Base-by-base conservation (phyloP, 2,797 vertebrate species). In the Sebastiscus albofasciatus region DNA sequence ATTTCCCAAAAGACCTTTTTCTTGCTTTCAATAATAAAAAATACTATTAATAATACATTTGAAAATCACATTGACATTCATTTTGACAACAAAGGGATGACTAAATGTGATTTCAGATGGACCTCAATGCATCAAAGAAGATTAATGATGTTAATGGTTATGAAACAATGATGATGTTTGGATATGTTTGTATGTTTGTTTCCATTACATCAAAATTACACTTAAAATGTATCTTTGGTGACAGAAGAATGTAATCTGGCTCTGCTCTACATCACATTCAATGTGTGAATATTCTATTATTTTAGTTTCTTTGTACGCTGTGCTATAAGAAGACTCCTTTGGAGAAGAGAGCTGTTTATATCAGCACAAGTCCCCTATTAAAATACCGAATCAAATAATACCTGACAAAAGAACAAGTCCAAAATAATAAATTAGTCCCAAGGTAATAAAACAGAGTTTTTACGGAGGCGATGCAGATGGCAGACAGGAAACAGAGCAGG, bases 131-230 rank as follows among this genome's bases (percentile, higher is more conserved):
- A 29, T 22, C 34, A 42, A 67, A 69, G 72, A 70, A 75, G 64
- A 88, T 79, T n/a, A 70, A 80, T 56, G 69, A 49, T 29, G 34
- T 74, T 69, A 76, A 59, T 46, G 65, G 88, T 81, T 81, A 29
- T 82, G 80, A 78, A 80, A 78, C 73, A 60, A 85, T 56, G 36
- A 72, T 74, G 67, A 42, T 8, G 20, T 39, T 52, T 55, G 29
- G 56, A 72, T 68, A 52, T 64, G n/a, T 77, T 70, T 79, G 24
- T 24, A 24, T 49, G n/a, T 71, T 54, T 79, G 64, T n/a, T 67
- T 67, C 54, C 14, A 39, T 81, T 65, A 70, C 12, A 65, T 87
- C 67, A 79, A 82, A 79, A 76, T 75, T 60, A 72, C 61, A 39
- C 31, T 58, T 27, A n/a, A 52, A 2, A 20, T 55, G 52, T 59